These are phyloP conservation scores for Falcaria lacertinaria DNA, from an alignment of 2,888 invertebrate genomes.

Conservation along the genomic window DNA sequence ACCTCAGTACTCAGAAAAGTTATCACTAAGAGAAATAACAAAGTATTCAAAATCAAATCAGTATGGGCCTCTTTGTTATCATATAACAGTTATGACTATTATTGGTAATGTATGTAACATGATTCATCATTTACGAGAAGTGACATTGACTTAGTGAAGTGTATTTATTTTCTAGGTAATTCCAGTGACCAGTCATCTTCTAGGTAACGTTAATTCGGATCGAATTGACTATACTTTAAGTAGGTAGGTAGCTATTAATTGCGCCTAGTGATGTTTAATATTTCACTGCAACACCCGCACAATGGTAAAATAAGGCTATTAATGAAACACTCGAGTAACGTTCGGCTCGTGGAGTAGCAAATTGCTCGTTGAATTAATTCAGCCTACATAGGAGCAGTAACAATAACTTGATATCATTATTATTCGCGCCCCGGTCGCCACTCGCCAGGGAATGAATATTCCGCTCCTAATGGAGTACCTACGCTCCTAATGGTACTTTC, in stretches of 20 bases:
- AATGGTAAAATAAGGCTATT: background rate
- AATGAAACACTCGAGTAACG: background rate
- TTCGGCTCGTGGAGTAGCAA: conserved; percentile 18
- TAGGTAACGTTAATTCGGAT: no score
- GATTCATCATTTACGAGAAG: no score
- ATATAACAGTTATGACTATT: no score
- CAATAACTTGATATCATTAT: conserved; percentile 55
- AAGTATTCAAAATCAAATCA: no score
- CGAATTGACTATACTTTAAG: no score
- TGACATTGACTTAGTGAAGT: no score
- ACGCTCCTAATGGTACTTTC: conserved; percentile 51
- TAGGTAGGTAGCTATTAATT: background rate
- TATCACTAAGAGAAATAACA: no score
- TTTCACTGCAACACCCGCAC: background rate
- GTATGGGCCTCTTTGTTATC: no score
- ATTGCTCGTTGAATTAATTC: conserved; percentile 52
- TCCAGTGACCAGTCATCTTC: no score
- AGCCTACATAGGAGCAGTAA: conserved; percentile 46
- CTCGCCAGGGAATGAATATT: conserved; percentile 51
- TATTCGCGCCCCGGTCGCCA: conserved; percentile 36
- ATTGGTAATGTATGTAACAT: no score
- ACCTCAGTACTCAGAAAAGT: no score
- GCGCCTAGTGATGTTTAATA: background rate
- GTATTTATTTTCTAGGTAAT: no score
- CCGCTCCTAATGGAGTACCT: conserved; percentile 48